phyloP scores from a whole-genome alignment of 2,797 vertebrate genomes.

The Epinephelus coioides region DNA sequence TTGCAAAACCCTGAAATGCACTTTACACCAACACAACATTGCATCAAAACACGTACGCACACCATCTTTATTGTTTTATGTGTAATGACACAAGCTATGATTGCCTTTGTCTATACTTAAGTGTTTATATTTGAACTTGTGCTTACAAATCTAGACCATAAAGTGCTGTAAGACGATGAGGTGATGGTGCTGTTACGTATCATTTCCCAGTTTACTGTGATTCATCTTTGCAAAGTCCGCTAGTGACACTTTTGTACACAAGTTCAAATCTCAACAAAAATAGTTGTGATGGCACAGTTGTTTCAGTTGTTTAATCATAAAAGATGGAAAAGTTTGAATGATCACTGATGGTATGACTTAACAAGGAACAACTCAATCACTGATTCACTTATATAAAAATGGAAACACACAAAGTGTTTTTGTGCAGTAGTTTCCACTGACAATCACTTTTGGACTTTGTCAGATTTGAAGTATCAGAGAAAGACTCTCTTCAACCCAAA shows the following conservation, averaged over 20 bases:
- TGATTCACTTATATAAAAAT: not conserved
- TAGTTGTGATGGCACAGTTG: not conserved
- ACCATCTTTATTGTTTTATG: constrained; percentile 46
- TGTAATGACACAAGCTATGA: constrained; percentile 14
- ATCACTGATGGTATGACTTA: not conserved
- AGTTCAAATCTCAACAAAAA: constrained; percentile 4
- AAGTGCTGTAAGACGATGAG: constrained; percentile 16
- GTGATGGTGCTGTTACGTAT: constrained; percentile 17
- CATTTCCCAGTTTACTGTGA: constrained; percentile 15
- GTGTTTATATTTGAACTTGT: constrained; percentile 24
- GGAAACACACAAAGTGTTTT: not conserved
- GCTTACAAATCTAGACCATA: constrained; percentile 26
- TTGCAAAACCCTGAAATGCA: constrained; percentile 14
- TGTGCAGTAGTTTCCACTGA: not conserved
- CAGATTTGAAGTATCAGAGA: not conserved
- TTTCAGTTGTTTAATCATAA: not conserved
- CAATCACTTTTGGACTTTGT: not conserved
- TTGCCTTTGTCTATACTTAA: constrained; percentile 16
- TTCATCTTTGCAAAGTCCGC: constrained; percentile 9
- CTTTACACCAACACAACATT: constrained; percentile 5
- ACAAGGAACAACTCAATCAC: not conserved
- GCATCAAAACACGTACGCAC: constrained; percentile 27
- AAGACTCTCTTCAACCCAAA: too few species aligned
- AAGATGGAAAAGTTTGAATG: constrained; percentile 1
- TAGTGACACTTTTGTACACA: not conserved